Base-by-base conservation (phyloP, 2,113 vertebrate genomes). In the Platichthys stellatus region DNA sequence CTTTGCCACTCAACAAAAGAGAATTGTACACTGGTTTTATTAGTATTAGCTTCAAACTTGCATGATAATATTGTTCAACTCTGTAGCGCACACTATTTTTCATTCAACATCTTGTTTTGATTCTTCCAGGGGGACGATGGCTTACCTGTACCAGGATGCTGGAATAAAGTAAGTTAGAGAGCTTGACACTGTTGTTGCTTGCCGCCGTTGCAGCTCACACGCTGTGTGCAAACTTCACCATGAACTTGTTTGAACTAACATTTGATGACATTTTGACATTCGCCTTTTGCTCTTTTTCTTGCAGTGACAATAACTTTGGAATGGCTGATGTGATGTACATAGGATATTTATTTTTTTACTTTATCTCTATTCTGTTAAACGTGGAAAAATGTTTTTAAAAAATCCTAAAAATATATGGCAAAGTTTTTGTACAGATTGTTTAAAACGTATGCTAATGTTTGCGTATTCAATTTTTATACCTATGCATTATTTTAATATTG, bases 281-380 rank as follows among this genome's bases (percentile, higher is more conserved):
- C 87, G 81, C 70, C 24, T 84, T 92, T 85, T 90, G 90, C 45
- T 87, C 20, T 91, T 90, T 65, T 79, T 72, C n/a, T 94, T 95
- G 93, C 94, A 95, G 94, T 95, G 93, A 95, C 82, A 72, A 84
- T 94, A 94, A 95, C 89, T 90, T 83, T 82, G 90, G 93, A 93
- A 81, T 93, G 92, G 78, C 91, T 88, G 93, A 89, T 91, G 82
- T 94, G 89, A 92, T 95, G 94, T 95, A 94, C 56, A 95, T 94
- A 95, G 91, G 86, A 94, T 95, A 95, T 95, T 95, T 95, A 95
- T 95, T 93, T 95, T 95, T 94, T 82, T 95, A 94, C 90, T 89
- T 89, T 86, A 82, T 74, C 62, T 60, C 62, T 89, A 82, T 83
- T 84, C 82, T 87, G 72, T 88, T 92, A 90, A 68, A 87, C 81